phyloP scores from a whole-genome alignment of 2,797 vertebrate species.

The Manis pentadactyla region DNA sequence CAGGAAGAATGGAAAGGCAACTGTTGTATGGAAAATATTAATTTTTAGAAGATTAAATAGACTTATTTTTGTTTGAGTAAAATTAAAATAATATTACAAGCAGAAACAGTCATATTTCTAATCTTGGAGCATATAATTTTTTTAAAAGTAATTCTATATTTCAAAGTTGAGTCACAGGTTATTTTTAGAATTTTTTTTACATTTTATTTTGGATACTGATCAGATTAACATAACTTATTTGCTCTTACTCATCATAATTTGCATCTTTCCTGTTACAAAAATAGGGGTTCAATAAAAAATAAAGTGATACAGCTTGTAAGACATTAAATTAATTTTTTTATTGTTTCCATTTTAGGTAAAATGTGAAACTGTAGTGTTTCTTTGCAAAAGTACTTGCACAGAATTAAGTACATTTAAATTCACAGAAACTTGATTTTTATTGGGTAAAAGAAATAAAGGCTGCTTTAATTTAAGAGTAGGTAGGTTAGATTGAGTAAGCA shows the following conservation, averaged over 20 bases:
- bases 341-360: constrained; percentile 76
- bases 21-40: background rate
- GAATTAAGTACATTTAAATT: constrained; percentile 75
- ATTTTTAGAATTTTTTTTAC: background rate
- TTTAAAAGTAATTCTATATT: background rate
- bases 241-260: background rate
- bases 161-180: background rate
- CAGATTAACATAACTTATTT: constrained; percentile 9
- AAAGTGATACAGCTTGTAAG: background rate
- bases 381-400: constrained; percentile 80
- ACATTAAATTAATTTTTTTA: constrained; percentile 64
- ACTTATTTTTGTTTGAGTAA: background rate
- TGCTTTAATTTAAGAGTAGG: constrained; percentile 30
- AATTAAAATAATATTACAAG: background rate
- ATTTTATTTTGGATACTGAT: background rate
- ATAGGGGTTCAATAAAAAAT: background rate
- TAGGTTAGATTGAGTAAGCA: constrained; percentile 54
- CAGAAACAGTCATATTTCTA: background rate
- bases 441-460: constrained; percentile 52
- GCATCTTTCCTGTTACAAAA: background rate
- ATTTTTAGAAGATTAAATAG: background rate
- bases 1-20: background rate
- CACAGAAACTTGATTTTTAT: constrained; percentile 28
- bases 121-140: background rate
- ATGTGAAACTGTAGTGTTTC: constrained; percentile 69